These are phyloP conservation scores for Mallotus villosus DNA, from an alignment of 2,797 vertebrate genomes.

Conservation along the genomic window DNA sequence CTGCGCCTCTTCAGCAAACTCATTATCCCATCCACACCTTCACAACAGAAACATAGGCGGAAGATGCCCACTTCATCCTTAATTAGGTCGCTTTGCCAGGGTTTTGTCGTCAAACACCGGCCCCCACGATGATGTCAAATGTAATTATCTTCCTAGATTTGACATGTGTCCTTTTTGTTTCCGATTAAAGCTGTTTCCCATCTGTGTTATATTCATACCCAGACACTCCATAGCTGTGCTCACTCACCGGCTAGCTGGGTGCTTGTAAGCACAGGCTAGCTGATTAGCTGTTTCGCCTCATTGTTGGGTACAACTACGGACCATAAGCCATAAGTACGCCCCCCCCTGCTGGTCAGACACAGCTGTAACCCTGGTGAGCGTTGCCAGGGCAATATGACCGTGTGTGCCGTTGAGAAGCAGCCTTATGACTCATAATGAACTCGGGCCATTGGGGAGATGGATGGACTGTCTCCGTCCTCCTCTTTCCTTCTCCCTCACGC, in stretches of 20 bases:
- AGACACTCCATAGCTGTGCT: not conserved
- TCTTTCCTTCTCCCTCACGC: not conserved
- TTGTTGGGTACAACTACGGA: no score
- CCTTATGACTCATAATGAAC: conserved; percentile 72
- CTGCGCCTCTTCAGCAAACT: conserved; percentile 79
- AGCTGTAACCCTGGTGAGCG: conserved; percentile 18
- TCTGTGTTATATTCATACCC: conserved; percentile 22
- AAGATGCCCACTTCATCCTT: conserved; percentile 73
- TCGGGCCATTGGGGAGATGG: conserved; percentile 70
- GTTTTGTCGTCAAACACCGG: conserved; percentile 61
- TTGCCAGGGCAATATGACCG: conserved; percentile 30
- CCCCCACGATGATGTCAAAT: conserved; percentile 54
- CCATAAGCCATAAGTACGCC: no score
- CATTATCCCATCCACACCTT: conserved; percentile 76
- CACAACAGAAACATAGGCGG: conserved; percentile 62
- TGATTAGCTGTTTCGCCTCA: no score
- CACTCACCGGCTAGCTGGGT: conserved; percentile 13
- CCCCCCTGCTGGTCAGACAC: not conserved
- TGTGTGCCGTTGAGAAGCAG: conserved; percentile 31
- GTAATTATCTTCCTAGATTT: conserved; percentile 75
- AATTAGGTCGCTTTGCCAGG: conserved; percentile 74
- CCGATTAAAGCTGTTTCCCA: conserved; percentile 25
- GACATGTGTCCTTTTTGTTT: conserved; percentile 66
- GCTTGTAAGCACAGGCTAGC: no score
- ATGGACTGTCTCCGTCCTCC: conserved; percentile 40